Conservation (phyloP, 2,888 invertebrate genomes). For the Drosophila affinis region DNA sequence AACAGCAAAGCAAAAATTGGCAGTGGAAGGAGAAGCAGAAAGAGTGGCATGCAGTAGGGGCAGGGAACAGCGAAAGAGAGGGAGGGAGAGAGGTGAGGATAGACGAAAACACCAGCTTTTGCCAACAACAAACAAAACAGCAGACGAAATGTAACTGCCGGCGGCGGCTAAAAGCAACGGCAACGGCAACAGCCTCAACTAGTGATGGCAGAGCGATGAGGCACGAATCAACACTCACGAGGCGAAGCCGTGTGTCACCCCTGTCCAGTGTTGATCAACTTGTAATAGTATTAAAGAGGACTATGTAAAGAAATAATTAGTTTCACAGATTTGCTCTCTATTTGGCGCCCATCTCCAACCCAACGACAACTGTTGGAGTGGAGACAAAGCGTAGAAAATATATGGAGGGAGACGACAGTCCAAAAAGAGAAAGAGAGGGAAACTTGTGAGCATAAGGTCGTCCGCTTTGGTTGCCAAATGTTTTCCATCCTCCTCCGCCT, state of each 20-base stretch:
- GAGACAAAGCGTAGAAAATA: constrained; percentile 4
- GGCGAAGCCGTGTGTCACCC: background rate
- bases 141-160: constrained; percentile 66
- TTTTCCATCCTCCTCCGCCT: constrained; percentile 16
- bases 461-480: constrained; percentile 43
- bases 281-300: background rate
- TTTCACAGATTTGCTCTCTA: background rate
- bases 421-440: background rate
- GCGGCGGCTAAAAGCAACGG: constrained; percentile 32
- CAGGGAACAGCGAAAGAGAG: background rate
- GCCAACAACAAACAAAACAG: constrained; percentile 44
- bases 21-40: constrained; percentile 4
- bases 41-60: background rate
- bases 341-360: background rate
- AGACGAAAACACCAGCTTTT: constrained; percentile 64
- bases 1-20: constrained; percentile 18
- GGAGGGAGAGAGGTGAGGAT: constrained; percentile 2
- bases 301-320: background rate
- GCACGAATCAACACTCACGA: background rate
- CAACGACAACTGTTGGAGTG: background rate
- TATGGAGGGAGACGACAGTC: background rate
- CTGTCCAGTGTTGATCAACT: background rate
- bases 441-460: constrained; percentile 39
- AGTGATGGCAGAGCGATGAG: constrained; percentile 2
- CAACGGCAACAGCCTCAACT: constrained; percentile 39